Evolutionary conservation across 2,888 invertebrate species (phyloP), one percentile per base, ranked within the genome.

Genomic region (Sinopyrophorus schimmeli): DNA sequence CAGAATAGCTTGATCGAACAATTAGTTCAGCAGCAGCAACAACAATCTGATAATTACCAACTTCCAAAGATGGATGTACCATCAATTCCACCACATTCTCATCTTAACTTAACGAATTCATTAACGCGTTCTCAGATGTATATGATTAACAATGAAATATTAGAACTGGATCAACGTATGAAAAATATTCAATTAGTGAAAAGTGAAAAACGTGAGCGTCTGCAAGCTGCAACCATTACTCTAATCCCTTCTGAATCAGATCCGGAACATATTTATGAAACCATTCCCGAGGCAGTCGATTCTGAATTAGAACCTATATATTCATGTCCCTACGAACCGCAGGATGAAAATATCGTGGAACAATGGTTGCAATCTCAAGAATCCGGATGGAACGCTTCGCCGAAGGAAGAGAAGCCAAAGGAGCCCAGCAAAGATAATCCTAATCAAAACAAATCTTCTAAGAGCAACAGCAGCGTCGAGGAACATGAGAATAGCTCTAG

Each of bases 251-350:
- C 57, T n/a, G 75, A 74, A 47, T 77, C 76, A 53, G 81, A 81
- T 52, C 77, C 76, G 7, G 83, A 83, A 55, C 83, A 83, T 62
- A 83, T 83, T 42, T 83, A 83, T 61, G 83, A 83, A 66, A 83
- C 83, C 2, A 83, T 83, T 58, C 81, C 82, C 1, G 82, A 82
- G 58, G 76, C 77, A 1, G 60, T 60, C 5, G 80, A 81, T 62
- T 78, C 77, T 1, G 77, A 77, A 57, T 64, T 74, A 1, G 83
- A 83, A 58, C 82, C 82, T 1, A 76, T 83, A 34, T 83, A 83
- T 60, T 82, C 81, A 28, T 79, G 79, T 20, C 83, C 83, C 1
- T 83, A 82, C 64, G 81, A 82, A 59, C 71, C 66, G 62, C 42
- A 70, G 3, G 66, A 68, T 11, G 65, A 66, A 34, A 68, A 61